phyloP scores from a whole-genome alignment of 2,888 invertebrate species.

The Scelioninae gen. 1 region DNA sequence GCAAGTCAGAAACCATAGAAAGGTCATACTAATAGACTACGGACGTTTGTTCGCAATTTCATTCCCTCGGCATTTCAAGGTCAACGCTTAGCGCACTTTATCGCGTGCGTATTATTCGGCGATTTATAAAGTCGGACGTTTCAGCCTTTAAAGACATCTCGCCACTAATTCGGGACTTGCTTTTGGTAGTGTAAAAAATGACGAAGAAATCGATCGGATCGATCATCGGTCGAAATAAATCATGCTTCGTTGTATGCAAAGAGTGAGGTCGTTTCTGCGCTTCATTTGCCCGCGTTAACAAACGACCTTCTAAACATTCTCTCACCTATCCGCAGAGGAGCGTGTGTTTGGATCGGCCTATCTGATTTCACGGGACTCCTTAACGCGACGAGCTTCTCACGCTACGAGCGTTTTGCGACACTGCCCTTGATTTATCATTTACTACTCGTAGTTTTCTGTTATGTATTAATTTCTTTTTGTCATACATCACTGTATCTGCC shows the following conservation, averaged over 20 bases:
- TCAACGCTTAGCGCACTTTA: conserved; percentile 40
- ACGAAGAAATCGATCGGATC: conserved; percentile 54
- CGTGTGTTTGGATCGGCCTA: conserved; percentile 56
- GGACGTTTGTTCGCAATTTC: conserved; percentile 23
- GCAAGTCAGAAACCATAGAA: background rate
- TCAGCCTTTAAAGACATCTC: conserved; percentile 33
- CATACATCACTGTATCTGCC: conserved; percentile 59
- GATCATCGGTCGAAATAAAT: conserved; percentile 62
- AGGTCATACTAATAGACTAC: background rate
- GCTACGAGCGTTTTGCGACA: conserved; percentile 59
- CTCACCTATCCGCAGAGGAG: conserved; percentile 48
- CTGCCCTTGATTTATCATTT: conserved; percentile 61
- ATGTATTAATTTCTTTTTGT: conserved; percentile 66
- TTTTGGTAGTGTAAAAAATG: conserved; percentile 57
- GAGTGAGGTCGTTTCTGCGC: conserved; percentile 40
- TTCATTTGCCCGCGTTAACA: conserved; percentile 69
- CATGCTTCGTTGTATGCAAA: conserved; percentile 60
- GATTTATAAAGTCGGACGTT: conserved; percentile 36
- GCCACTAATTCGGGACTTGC: conserved; percentile 6
- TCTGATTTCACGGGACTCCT: conserved; percentile 68
- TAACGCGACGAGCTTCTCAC: conserved; percentile 60
- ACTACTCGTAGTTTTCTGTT: conserved; percentile 58
- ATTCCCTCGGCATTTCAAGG: conserved; percentile 52
- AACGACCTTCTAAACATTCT: conserved; percentile 69
- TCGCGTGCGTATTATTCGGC: conserved; percentile 45